Percentiles rank a stretch among this genome's conserved stretches.
Conservation (phyloP, 2,113 vertebrate genomes). For the Gymnobelideus leadbeateri region DNA sequence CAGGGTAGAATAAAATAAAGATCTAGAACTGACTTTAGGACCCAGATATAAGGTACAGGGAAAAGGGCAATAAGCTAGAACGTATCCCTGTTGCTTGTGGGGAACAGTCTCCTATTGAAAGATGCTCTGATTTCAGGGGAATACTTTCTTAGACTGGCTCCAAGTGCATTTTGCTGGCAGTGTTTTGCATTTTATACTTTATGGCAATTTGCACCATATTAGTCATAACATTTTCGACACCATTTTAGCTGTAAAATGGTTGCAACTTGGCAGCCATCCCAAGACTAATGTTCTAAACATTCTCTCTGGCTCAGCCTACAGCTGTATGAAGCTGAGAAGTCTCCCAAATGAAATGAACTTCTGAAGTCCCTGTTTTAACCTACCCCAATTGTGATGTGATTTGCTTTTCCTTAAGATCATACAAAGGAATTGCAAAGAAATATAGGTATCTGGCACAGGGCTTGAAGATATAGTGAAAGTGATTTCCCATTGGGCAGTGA, state of each 20-base stretch:
- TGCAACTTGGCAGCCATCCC: neutral
- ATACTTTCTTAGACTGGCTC: neutral
- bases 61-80: neutral
- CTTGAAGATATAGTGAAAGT: neutral
- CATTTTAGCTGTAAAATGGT: conserved; percentile 13
- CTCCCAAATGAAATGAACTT: neutral
- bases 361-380: conserved; percentile 4
- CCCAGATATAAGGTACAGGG: neutral
- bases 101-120: neutral
- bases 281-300: neutral
- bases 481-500: neutral
- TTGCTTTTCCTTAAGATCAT: neutral
- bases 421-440: neutral
- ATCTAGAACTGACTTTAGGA: neutral
- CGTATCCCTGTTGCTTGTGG: neutral
- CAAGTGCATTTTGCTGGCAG: neutral
- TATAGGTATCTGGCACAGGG: neutral
- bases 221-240: conserved; percentile 8
- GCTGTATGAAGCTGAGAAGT: neutral
- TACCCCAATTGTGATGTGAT: neutral
- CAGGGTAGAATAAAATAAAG: neutral
- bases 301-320: neutral
- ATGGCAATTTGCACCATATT: conserved; percentile 22
- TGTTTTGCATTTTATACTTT: neutral
- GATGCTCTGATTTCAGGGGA: neutral